A percentile compares a stretch with the other conserved stretches of the same genome.
phyloP scores from a whole-genome alignment of 1,140 invertebrate genomes.

The Hycleus phaleratus region DNA sequence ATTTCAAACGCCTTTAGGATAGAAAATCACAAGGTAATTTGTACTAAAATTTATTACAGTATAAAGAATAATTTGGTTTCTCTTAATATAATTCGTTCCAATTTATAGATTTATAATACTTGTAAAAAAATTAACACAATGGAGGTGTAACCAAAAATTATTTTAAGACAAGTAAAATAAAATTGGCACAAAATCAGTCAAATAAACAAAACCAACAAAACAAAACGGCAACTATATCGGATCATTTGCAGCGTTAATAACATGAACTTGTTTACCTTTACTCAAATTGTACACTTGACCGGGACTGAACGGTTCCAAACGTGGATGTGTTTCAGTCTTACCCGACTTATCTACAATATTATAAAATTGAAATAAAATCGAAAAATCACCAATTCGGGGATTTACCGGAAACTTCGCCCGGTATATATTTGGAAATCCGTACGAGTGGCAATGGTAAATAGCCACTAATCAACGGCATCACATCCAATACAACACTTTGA shows the following conservation, averaged over 20 bases:
- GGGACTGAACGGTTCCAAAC: constrained; percentile 73
- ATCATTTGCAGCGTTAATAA: constrained; percentile 46
- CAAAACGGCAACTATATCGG: constrained; percentile 1
- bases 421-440: constrained; percentile 85
- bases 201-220: constrained; percentile 1
- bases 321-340: constrained; percentile 49
- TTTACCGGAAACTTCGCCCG: constrained; percentile 50
- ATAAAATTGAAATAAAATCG: background rate
- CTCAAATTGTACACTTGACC: constrained; percentile 85
- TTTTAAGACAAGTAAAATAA: constrained; percentile 1
- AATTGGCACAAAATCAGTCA: constrained; percentile 20
- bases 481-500: constrained; percentile 73
- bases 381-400: background rate
- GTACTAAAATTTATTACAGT: too few relatives aligned
- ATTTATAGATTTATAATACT: background rate
- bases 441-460: constrained; percentile 82
- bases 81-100: too few relatives aligned
- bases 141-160: background rate
- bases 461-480: constrained; percentile 84
- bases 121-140: background rate
- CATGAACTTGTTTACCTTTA: constrained; percentile 81
- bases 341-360: constrained; percentile 36
- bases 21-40: too few relatives aligned
- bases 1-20: too few relatives aligned
- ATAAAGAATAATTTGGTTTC: too few relatives aligned